A percentile compares a stretch with the other conserved stretches of the same genome.
Evolutionary conservation across 2,113 vertebrate genomes (phyloP).

Genomic region (Fukomys damarensis): DNA sequence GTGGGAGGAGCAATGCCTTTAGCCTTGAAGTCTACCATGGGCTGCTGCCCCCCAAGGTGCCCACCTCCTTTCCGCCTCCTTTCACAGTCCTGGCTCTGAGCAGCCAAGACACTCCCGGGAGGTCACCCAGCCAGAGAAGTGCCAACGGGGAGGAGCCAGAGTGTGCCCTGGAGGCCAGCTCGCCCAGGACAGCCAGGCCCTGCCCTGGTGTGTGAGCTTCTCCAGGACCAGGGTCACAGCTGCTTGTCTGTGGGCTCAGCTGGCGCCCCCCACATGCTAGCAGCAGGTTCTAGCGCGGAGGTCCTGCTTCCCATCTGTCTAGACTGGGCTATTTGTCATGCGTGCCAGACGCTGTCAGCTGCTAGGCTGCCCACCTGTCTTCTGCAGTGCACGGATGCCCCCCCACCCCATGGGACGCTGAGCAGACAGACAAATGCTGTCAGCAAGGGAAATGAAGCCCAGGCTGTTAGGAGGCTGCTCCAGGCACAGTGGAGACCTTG

Average conservation of each 20-base stretch:
- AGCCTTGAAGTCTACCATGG: background rate
- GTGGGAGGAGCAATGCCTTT: accelerated
- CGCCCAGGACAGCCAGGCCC: accelerated
- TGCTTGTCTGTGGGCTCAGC: background rate
- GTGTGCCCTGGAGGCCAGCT: background rate
- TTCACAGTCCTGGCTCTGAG: background rate
- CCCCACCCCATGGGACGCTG: background rate
- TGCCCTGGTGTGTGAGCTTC: accelerated
- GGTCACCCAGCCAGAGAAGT: background rate
- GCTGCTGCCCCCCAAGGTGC: background rate
- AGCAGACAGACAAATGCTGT: background rate
- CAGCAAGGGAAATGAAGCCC: background rate
- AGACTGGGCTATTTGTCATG: background rate
- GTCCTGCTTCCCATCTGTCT: background rate
- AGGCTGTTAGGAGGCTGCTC: background rate
- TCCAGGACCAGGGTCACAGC: accelerated
- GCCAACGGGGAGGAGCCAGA: background rate
- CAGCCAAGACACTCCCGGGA: background rate
- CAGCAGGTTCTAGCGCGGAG: background rate
- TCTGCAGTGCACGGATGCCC: background rate
- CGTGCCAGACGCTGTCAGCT: background rate
- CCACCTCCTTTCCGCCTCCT: no score
- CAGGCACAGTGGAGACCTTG: background rate
- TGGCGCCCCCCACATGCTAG: accelerated
- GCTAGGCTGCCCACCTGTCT: background rate